Evolutionary conservation across 2,888 invertebrate genomes (phyloP), one percentile per base, ranked within the genome.

Genomic region (Leptopilina myrica): DNA sequence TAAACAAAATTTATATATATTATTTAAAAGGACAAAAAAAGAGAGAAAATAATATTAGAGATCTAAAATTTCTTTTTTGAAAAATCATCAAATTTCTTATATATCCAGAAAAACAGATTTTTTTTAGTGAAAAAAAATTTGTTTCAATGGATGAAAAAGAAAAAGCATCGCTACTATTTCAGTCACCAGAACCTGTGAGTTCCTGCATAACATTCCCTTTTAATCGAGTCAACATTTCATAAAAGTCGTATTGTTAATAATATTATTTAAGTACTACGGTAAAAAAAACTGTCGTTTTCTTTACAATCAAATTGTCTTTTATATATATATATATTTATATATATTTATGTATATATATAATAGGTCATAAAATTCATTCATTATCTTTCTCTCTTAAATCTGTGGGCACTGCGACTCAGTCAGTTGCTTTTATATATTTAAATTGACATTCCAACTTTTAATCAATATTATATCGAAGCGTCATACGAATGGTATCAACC

Each of bases 191-290:
- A 73, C 56, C 33, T 73, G 73, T 33, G 73, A 73, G 73, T 73
- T n/a, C 56, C 56, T 73, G 73, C 56, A 73, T 56, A 73, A 73
- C 73, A 73, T 40, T 5, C 73, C 40, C 5, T 53, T 33, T 15
- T 56, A 73, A 73, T 73, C 33, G 73, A 73, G 73, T 73, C 56
- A 76, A 53, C 65, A 76, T 64, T 62, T 76, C 75, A 40, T 76
- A 69, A 76, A 78, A 80, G 79, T 82, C 79, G 80, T 82, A 79
- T 79, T 78, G 76, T 81, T 82, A 85, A 43, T 43, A 49, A 49
- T 49, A 85, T 81, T 81, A 82, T 85, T 85, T 87, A 87, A 87
- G 85, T 87, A 86, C 86, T 87, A 86, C 83, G 76, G 85, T 85
- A 86, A 84, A 85, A 86, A 85, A 86, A 85, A 86, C 79, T 79